phyloP scores from a whole-genome alignment of 2,797 vertebrate genomes.

The Manis pentadactyla region DNA sequence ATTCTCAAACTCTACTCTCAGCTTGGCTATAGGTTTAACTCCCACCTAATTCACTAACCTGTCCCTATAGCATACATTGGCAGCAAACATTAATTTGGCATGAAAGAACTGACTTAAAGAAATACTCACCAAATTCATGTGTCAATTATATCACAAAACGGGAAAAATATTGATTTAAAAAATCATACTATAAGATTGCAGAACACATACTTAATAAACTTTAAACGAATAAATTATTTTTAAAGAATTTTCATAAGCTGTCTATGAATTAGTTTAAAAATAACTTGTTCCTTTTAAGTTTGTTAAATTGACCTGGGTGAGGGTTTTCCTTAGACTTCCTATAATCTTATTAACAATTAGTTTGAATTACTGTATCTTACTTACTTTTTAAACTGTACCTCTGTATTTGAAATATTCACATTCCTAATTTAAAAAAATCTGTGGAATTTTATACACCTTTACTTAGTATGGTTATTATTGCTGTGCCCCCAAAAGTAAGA shows the following conservation, averaged over 20 bases:
- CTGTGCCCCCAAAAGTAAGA: constrained; percentile 20
- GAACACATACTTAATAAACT: neutral
- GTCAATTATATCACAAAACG: neutral
- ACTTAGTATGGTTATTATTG: neutral
- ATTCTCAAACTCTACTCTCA: neutral
- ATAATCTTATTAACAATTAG: neutral
- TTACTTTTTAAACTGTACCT: neutral
- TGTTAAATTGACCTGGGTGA: neutral
- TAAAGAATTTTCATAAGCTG: neutral
- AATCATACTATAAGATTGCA: neutral
- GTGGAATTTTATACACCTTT: neutral
- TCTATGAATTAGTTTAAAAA: constrained; percentile 9
- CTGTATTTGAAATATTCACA: neutral
- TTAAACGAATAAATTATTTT: neutral
- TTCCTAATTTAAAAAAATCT: neutral
- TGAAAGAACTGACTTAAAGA: neutral
- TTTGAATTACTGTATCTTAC: neutral
- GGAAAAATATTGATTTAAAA: neutral
- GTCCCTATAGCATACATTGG: no score
- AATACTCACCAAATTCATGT: neutral
- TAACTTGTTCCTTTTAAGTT: constrained; percentile 25
- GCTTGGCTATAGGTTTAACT: neutral
- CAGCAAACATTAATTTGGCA: neutral
- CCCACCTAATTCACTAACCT: neutral
- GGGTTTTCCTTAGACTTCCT: neutral